phyloP scores from a whole-genome alignment of 2,888 invertebrate species.

The Andrena fulva region DNA sequence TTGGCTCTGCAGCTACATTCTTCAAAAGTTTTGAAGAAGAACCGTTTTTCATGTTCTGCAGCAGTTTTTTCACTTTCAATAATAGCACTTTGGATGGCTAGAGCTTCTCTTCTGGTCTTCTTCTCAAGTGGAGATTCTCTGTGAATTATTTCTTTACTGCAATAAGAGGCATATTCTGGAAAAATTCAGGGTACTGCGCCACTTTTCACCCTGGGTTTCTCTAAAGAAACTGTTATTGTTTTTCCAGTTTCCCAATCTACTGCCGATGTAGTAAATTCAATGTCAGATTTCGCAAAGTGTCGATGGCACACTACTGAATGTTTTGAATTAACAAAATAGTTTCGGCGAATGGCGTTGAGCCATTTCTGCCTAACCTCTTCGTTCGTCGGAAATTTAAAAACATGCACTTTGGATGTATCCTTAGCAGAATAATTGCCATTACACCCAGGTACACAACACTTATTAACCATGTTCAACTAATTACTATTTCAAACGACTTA shows the following conservation, averaged over 20 bases:
- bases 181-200: neutral
- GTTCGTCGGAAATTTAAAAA: neutral
- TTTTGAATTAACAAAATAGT: neutral
- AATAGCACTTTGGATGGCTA: neutral
- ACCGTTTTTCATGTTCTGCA: neutral
- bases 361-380: constrained; percentile 8
- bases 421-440: neutral
- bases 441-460: neutral
- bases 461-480: neutral
- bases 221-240: neutral
- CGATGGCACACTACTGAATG: neutral
- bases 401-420: neutral
- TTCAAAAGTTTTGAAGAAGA: constrained; percentile 5
- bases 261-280: constrained; percentile 7
- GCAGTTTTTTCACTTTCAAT: constrained; percentile 2
- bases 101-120: neutral
- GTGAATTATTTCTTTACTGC: neutral
- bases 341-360: neutral
- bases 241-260: neutral
- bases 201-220: neutral
- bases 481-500: neutral
- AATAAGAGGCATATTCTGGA: constrained; percentile 3
- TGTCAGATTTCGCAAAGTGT: constrained; percentile 7
- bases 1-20: neutral
- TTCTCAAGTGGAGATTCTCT: constrained; percentile 7